Percentiles rank a stretch among this genome's conserved stretches.
phyloP scores from a whole-genome alignment of 2,797 vertebrate genomes.

The Erethizon dorsatum region DNA sequence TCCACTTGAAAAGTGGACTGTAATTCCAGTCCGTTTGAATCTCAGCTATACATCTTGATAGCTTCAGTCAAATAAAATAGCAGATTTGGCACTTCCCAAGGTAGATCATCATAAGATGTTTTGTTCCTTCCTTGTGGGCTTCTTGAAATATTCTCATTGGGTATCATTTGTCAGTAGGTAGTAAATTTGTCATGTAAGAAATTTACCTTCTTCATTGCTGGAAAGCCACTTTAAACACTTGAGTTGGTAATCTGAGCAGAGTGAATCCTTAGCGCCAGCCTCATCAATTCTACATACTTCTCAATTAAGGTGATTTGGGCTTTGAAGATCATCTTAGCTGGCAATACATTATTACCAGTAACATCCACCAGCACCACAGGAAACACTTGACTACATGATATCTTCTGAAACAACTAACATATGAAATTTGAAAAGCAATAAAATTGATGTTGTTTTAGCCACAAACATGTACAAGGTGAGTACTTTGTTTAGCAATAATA shows the following conservation, averaged over 20 bases:
- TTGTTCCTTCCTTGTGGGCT: background rate
- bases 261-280: background rate
- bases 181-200: background rate
- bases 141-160: background rate
- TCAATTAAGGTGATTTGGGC: background rate
- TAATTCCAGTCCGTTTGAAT: background rate
- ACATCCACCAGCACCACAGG: background rate
- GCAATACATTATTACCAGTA: background rate
- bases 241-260: background rate
- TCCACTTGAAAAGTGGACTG: background rate
- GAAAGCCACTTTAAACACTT: background rate
- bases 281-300: background rate
- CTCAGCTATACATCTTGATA: background rate
- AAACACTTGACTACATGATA: background rate
- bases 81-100: background rate
- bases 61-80: background rate
- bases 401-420: background rate
- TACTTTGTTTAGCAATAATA: background rate
- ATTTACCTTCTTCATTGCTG: background rate
- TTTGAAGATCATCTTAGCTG: background rate
- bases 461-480: background rate
- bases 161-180: background rate
- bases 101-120: background rate
- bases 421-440: background rate
- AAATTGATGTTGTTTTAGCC: background rate